Evolutionary conservation across 1,140 invertebrate species (phyloP), one percentile per base, ranked within the genome.

Genomic region (Drosophila insularis): DNA sequence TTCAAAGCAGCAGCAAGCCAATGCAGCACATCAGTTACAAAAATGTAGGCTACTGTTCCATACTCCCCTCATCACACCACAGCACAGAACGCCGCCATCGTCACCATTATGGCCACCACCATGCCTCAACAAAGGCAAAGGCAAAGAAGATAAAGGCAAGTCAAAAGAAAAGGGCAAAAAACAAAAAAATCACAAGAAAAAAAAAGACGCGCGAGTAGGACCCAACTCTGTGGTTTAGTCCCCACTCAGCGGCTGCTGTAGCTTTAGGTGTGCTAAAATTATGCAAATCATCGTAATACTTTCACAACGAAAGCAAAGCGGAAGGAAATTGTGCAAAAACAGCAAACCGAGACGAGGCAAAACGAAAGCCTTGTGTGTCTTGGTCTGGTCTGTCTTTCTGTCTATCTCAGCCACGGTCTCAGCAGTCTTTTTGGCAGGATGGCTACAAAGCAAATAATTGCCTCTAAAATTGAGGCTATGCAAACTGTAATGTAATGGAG

Each of bases 211-310:
- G 31, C 56, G 14, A 77, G 43, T 80, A 87, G 71, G 68, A 68
- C 63, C 53, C 78, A 68, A 61, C 67, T 59, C 59, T 68, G 74
- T 53, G 66, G 81, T 63, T 77, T 76, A 65, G 68, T 65, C 64
- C 77, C 70, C 68, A 60, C 64, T 56, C 43, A 72, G 75, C 50
- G 77, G 84, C 68, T 78, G 69, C 68, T 80, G 84, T 74, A 87
- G 69, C 68, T 80, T 80, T 74, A 87, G 82, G 84, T 87, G 80
- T 77, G 80, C 82, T 77, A 74, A 84, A 89, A 89, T 89, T 89
- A 89, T 89, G 84, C 84, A 89, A 89, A 89, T 89, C 84, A 89
- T 89, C 84, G 84, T 89, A 89, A 89, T 89, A 84, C 85, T 80
- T 84, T 87, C 63, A 76, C 64, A 73, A 64, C 63, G 54, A 69